Conservation (phyloP, 53 echinoderm and acorn worm genomes). For the Patiria pectinifera region DNA sequence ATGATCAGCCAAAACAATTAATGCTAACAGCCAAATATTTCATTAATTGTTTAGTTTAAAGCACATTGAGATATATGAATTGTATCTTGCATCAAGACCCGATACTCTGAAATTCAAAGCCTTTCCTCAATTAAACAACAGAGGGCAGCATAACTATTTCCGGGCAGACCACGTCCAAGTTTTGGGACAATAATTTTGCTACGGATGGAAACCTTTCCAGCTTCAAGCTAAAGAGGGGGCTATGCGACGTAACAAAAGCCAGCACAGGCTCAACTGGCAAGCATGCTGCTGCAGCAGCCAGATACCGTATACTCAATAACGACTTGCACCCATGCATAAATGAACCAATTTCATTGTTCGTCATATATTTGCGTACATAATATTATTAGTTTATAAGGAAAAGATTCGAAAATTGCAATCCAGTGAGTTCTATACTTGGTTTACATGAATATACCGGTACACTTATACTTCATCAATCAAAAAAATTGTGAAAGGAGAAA, state of each 20-base stretch:
- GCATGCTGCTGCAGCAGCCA: not conserved
- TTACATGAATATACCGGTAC: too few species aligned
- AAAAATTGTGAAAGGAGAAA: too few species aligned
- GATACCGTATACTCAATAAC: too few species aligned
- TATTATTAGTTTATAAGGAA: not conserved
- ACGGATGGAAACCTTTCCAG: not conserved
- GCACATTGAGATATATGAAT: too few species aligned
- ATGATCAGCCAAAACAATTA: too few species aligned
- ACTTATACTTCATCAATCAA: too few species aligned
- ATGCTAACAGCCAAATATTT: too few species aligned
- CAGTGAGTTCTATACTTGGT: not conserved
- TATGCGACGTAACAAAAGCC: not conserved
- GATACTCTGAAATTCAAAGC: not conserved
- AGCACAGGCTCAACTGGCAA: not conserved
- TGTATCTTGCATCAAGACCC: not conserved
- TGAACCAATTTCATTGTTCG: not conserved
- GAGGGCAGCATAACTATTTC: constrained; percentile 32
- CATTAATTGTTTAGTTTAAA: too few species aligned
- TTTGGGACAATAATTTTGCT: not conserved
- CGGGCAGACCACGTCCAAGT: not conserved
- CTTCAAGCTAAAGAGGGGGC: constrained; percentile 42
- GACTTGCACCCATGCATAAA: not conserved
- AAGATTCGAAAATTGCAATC: not conserved
- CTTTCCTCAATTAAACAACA: not conserved
- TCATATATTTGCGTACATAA: not conserved